Evolutionary conservation across 2,888 invertebrate genomes (phyloP), one percentile per base, ranked within the genome.

Genomic region (Luperina nickerlii): DNA sequence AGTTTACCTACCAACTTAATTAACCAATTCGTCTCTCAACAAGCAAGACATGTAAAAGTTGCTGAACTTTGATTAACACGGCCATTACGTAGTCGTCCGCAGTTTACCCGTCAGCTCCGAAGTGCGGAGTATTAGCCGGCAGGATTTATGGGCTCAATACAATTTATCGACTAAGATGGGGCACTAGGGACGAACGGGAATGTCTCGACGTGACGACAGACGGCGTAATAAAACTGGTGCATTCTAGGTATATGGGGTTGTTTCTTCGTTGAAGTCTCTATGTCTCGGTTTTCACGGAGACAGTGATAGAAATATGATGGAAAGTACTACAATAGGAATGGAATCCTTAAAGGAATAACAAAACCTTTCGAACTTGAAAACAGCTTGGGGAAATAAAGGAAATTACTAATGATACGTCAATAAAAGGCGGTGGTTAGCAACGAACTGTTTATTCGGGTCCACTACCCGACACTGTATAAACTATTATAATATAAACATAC

Each of bases 171-270:
- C 83, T 82, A 87, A 88, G 89, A 83, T 76, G 86, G 89, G 85
- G 87, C 84, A 75, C 81, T 74, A 18, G 89, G 87, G 88, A 91
- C 90, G 90, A 80, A 51, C 83, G 86, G 90, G 90, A 92, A 93
- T 92, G 91, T 90, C 88, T 81, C 91, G 91, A 92, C 90, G 92
- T 92, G 93, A 90, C 88, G 87, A 77, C 75, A 77, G 38, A 84
- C 76, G 71, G 66, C 71, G 83, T 57, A 86, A 84, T 90, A 86
- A 88, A 88, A 84, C 74, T 81, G 73, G 83, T 84, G 83, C 82
- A 88, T 79, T 67, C 57, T 72, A 76, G 62, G 38, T 63, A 81
- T 81, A 78, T 74, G 76, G 57, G 15, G 69, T 15, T 65, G 42
- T 69, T 75, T 65, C 38, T 74, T 72, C 57, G 66, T 73, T 71